Base-by-base conservation (phyloP, 2,797 vertebrate genomes). In the Falco rusticolus region DNA sequence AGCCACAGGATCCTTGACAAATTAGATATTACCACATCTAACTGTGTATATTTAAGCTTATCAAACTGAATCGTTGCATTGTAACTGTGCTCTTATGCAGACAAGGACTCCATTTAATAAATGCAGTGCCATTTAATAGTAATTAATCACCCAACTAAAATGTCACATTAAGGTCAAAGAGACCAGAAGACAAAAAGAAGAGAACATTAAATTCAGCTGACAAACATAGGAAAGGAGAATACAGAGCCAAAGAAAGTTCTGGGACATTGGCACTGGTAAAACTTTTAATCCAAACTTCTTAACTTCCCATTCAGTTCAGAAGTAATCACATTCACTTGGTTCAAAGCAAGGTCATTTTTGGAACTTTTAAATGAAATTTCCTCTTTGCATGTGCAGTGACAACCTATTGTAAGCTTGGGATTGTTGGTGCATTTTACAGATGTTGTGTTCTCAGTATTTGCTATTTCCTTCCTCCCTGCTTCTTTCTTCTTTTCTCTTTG, bases 1-100 rank as follows among this genome's bases (percentile, higher is more conserved):
- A 97, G 89, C 96, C 92, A 82, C 93, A 97, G 97, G 95, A 98
- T 97, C 97, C 94, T 96, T 98, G 97, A 98, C 98, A 98, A 98
- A 98, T 98, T 98, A 97, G 96, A 98, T 97, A 98, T 97, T 97
- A 96, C 98, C 97, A 95, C 97, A 96, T 97, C 97, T 98, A 98
- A 98, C 98, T 98, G 96, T 98, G 97, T 97, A 89, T 98, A 97
- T 98, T 98, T 98, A 98, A 98, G 98, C 97, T 97, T 98, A 98
- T 98, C 96, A 95, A 96, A 96, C 97, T 98, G 98, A 98, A 98
- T 98, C 96, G 93, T 91, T 89, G 97, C 96, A 97, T 98, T 98
- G 98, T 98, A 96, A 84, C 96, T 95, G 53, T 92, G 96, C 97
- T 97, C 92, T 96, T 96, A 97, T 34, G 76, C 95, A 97, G 98